Evolutionary conservation across 2,113 vertebrate species (phyloP), one percentile per base, ranked within the genome.

Genomic region (Pelmatolapia mariae): DNA sequence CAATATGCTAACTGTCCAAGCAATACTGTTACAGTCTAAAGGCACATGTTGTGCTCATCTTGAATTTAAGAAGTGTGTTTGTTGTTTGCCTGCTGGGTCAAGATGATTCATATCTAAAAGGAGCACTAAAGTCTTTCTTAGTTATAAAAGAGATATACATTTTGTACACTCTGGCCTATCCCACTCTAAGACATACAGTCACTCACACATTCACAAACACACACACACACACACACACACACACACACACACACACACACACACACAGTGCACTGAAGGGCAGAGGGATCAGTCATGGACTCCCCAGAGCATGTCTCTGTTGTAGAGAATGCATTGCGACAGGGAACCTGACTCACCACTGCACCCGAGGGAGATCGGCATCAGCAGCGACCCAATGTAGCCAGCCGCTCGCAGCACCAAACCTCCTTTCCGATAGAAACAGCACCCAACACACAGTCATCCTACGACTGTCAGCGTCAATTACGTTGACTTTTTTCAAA

Each of bases 331-430:
- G 90, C 83, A 85, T 91, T 95, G 93, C 90, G 94, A 95, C 95
- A 95, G 94, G 92, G 88, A 95, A 95, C 93, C 91, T 95, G 95
- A 95, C 91, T 95, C 94, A 95, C 91, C 89, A 88, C 89, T 53
- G 83, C 80, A 81, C 93, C 93, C 71, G n/a, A 12, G 89, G 93
- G 93, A 89, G 59, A 87, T 71, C 43, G 10, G 86, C 89, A 81
- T 94, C 89, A 91, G 88, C 82, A 57, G 83, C 79, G 56, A 88
- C 71, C 80, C 87, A 6, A 79, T 71, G 68, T 59, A 82, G 89
- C 84, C 76, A 38, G 81, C 8, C n/a, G 91, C 92, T 94, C 8
- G 11, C 86, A 89, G 94, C 94, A 88, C 85, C 91, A 88, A 90
- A 88, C 89, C 89, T 92, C 89, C 89, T 94, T 89, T 91, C 36